Percentiles rank a stretch among this genome's conserved stretches.
Evolutionary conservation across 2,113 vertebrate species (phyloP).

Genomic region (Tautogolabrus adspersus): DNA sequence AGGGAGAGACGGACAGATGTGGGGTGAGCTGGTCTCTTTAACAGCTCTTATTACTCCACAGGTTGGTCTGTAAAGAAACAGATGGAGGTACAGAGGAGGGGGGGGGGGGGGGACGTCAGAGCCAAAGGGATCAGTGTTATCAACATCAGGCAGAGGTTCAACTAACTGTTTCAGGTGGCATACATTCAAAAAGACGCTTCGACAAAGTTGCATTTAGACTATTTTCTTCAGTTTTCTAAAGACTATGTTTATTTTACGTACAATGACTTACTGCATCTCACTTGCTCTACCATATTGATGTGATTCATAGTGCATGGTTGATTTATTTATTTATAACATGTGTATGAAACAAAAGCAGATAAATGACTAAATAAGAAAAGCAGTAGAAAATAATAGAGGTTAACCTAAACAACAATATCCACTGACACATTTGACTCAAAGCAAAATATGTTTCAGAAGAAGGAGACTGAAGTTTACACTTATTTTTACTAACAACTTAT

Average conservation of each 20-base stretch:
- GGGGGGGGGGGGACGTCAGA: conserved; percentile 49
- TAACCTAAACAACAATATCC: too few relatives aligned
- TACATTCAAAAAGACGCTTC: background rate
- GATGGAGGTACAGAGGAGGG: conserved; percentile 66
- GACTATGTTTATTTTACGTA: background rate
- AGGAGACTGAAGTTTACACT: too few relatives aligned
- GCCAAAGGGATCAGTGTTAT: conserved; percentile 11
- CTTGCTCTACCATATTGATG: too few relatives aligned
- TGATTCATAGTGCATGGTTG: too few relatives aligned
- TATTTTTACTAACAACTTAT: too few relatives aligned
- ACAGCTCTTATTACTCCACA: conserved; percentile 69
- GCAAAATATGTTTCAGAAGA: too few relatives aligned
- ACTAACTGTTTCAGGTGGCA: background rate
- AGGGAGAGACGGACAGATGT: conserved; percentile 76
- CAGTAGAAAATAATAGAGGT: too few relatives aligned
- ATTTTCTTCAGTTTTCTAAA: background rate
- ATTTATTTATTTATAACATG: too few relatives aligned
- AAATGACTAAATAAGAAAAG: too few relatives aligned
- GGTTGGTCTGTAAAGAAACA: conserved; percentile 76
- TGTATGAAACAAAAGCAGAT: too few relatives aligned
- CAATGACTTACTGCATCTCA: background rate
- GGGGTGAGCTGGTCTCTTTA: conserved; percentile 61
- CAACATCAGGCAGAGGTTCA: conserved; percentile 14
- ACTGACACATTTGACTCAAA: too few relatives aligned
- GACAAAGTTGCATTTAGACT: background rate